Conservation (phyloP, 2,113 vertebrate genomes). For the Heliornis fulica region DNA sequence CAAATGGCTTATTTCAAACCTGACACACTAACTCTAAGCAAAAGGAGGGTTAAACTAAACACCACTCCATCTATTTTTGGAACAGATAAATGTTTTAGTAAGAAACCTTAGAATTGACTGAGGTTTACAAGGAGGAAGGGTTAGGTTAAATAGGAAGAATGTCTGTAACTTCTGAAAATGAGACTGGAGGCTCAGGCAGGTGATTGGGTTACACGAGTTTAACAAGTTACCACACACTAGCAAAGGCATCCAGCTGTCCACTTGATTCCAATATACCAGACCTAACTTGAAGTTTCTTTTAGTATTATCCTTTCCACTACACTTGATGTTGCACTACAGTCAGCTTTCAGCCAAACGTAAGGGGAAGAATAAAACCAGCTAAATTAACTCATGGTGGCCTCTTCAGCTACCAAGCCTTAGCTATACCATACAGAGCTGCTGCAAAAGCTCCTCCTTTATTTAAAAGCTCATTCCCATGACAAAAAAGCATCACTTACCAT, state of each 20-base stretch:
- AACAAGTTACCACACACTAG: not conserved
- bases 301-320: not conserved
- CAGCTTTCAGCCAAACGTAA: not conserved
- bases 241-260: not conserved
- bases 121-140: not conserved
- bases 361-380: not conserved
- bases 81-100: not conserved
- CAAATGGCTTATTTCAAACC: not conserved
- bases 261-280: not conserved
- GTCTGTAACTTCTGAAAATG: conserved; percentile 16
- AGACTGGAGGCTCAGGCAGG: not conserved
- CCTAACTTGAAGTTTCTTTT: not conserved
- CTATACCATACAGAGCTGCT: not conserved
- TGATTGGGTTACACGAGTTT: not conserved
- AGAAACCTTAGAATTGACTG: not conserved
- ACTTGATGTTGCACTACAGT: not conserved
- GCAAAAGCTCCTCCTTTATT: not conserved
- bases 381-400: not conserved
- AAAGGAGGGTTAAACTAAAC: not conserved
- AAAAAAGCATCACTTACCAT: not conserved
- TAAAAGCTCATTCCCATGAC: not conserved
- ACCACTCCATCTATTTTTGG: not conserved
- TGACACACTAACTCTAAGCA: not conserved
- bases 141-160: not conserved
- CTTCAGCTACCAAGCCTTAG: not conserved